phyloP scores from a whole-genome alignment of 1,140 invertebrate genomes.

The Diorhabda carinulata region DNA sequence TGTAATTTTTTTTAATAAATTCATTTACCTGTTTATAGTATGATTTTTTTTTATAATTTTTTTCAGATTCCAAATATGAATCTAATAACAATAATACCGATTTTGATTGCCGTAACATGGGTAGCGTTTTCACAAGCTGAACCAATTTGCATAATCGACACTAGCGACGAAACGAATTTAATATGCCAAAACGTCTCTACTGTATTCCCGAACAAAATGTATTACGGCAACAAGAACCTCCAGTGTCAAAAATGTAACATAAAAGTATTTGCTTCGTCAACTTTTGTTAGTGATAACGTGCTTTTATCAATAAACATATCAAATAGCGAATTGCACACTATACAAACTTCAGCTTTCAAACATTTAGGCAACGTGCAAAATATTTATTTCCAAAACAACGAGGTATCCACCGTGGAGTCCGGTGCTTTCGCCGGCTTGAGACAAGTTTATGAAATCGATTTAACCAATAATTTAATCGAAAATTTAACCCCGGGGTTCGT shows the following conservation, averaged over 20 bases:
- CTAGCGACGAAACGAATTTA: not conserved
- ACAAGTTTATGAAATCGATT: slow-evolving; percentile 36
- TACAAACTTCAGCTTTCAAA: slow-evolving; percentile 32
- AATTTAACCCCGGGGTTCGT: slow-evolving; percentile 33
- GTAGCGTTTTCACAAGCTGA: not conserved
- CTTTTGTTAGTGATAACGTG: slow-evolving; percentile 35
- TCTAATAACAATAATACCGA: not conserved
- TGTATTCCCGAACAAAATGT: slow-evolving; percentile 33
- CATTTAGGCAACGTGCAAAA: slow-evolving; percentile 33
- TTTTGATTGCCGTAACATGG: not conserved
- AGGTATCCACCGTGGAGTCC: slow-evolving; percentile 27
- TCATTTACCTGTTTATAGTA: no score
- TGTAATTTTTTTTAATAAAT: no score
- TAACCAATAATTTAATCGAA: slow-evolving; percentile 36
- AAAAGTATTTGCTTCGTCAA: slow-evolving; percentile 29
- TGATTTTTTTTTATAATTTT: no score
- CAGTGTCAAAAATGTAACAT: slow-evolving; percentile 36
- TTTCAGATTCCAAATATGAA: not conserved
- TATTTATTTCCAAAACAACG: slow-evolving; percentile 37
- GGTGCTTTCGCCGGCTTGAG: slow-evolving; percentile 36
- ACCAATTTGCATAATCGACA: not conserved
- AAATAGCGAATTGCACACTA: slow-evolving; percentile 30
- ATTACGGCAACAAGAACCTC: slow-evolving; percentile 38
- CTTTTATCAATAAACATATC: slow-evolving; percentile 36
- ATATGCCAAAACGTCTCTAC: slow-evolving; percentile 34